Percentiles rank a stretch among this genome's conserved stretches.
phyloP scores from a whole-genome alignment of 2,113 vertebrate genomes.

The Cairina moschata region DNA sequence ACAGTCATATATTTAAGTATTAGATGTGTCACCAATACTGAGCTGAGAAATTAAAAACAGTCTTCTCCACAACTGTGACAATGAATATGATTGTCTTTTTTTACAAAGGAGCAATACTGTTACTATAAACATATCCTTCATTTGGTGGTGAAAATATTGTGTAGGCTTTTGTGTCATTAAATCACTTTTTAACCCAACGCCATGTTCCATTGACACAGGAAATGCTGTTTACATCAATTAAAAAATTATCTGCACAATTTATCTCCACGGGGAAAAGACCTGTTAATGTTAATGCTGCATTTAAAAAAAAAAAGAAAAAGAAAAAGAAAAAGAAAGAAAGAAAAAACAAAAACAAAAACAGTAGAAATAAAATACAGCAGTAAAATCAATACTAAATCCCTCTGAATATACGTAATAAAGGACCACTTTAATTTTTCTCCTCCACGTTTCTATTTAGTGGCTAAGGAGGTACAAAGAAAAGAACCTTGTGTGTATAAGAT shows the following conservation, averaged over 20 bases:
- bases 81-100: background rate
- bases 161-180: background rate
- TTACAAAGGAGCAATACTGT: background rate
- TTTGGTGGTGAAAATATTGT: background rate
- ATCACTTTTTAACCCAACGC: background rate
- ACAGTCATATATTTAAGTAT: background rate
- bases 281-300: background rate
- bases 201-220: background rate
- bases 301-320: background rate
- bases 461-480: background rate
- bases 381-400: background rate
- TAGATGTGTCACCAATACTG: background rate
- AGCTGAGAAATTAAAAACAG: background rate
- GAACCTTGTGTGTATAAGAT: background rate
- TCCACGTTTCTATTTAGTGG: background rate
- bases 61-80: background rate
- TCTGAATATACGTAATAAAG: background rate
- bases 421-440: background rate
- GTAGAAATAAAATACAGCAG: background rate
- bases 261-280: background rate
- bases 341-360: too few relatives aligned
- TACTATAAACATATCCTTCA: background rate
- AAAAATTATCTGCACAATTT: background rate
- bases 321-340: background rate
- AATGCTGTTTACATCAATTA: background rate